Conservation (phyloP, 1,140 invertebrate genomes). For the Drosophila rhopaloa region DNA sequence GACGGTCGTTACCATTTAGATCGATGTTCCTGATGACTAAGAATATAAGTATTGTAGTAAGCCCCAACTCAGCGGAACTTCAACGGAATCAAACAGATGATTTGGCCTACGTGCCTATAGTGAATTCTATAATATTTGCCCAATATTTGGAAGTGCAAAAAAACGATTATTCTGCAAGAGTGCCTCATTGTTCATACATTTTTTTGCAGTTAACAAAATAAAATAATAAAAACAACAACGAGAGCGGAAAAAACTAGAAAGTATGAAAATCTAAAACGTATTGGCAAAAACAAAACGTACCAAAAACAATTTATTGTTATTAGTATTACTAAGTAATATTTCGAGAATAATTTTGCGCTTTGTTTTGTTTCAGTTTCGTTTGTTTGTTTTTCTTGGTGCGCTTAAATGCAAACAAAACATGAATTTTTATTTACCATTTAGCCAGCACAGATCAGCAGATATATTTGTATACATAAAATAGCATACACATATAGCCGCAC, state of each 20-base stretch:
- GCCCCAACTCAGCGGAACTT: neutral
- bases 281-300: slow-evolving; percentile 1
- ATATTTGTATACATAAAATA: slow-evolving; percentile 8
- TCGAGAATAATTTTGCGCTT: slow-evolving; percentile 23
- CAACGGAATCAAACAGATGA: slow-evolving; percentile 19
- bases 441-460: slow-evolving; percentile 27
- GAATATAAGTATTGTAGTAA: neutral
- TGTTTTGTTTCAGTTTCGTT: slow-evolving; percentile 25
- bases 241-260: slow-evolving; percentile 6
- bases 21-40: slow-evolving; percentile 4
- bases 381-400: slow-evolving; percentile 37
- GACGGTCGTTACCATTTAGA: neutral
- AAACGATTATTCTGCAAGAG: slow-evolving; percentile 11
- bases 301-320: slow-evolving; percentile 54
- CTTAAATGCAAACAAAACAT: slow-evolving; percentile 55
- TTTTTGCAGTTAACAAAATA: slow-evolving; percentile 49
- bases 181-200: slow-evolving; percentile 54
- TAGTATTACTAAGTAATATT: slow-evolving; percentile 76
- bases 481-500: slow-evolving; percentile 8
- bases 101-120: slow-evolving; percentile 27
- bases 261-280: slow-evolving; percentile 10
- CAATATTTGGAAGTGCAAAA: slow-evolving; percentile 8
- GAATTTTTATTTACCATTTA: slow-evolving; percentile 57
- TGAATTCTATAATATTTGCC: slow-evolving; percentile 35
- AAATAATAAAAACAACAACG: slow-evolving; percentile 14